Conservation (phyloP, 2,888 invertebrate species). For the Pelosia muscerda region DNA sequence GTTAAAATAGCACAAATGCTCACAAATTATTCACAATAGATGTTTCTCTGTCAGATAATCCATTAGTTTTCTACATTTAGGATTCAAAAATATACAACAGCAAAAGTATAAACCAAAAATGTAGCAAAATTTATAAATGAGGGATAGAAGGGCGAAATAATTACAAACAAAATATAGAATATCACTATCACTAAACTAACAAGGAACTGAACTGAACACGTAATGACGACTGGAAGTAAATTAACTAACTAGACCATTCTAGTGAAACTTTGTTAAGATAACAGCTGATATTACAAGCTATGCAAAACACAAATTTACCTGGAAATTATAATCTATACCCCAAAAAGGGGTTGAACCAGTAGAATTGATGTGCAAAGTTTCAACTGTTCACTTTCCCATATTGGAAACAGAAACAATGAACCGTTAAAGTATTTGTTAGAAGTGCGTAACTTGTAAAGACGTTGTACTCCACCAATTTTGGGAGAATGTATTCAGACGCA, state of each 20-base stretch:
- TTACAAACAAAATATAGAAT: no score
- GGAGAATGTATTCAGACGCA: constrained; percentile 9
- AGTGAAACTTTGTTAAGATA: not conserved
- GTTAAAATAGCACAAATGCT: not conserved
- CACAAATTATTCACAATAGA: not conserved
- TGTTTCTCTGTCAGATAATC: not conserved
- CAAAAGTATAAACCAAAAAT: not conserved
- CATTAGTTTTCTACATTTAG: not conserved
- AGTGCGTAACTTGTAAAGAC: constrained; percentile 11
- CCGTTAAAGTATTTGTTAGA: constrained; percentile 9
- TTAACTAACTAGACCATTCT: not conserved
- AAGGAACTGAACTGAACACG: not conserved
- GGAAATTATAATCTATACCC: not conserved
- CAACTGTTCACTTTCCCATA: constrained; percentile 12
- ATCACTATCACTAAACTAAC: not conserved
- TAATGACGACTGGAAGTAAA: not conserved
- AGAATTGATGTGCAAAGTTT: constrained; percentile 10
- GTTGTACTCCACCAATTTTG: constrained; percentile 14
- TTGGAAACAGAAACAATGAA: constrained; percentile 1
- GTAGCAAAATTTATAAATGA: not conserved
- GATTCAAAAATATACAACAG: not conserved
- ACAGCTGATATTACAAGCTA: not conserved
- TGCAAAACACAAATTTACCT: not conserved
- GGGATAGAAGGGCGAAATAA: not conserved
- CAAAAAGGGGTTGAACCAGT: not conserved